Percentiles rank a stretch among this genome's conserved stretches.
phyloP scores from a whole-genome alignment of 1,140 invertebrate genomes.

The Drosophila subpulchrella region DNA sequence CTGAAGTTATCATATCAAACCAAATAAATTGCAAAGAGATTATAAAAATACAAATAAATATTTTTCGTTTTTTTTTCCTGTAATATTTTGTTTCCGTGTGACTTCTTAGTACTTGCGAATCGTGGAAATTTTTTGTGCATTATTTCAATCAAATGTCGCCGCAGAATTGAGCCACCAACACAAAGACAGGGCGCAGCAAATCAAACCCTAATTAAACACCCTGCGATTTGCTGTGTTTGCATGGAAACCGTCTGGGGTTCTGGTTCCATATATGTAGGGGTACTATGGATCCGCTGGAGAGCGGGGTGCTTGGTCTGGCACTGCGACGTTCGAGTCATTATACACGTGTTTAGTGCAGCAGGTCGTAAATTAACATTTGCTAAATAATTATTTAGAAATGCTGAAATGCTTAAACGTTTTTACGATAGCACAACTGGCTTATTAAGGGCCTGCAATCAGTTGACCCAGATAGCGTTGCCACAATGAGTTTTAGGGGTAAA shows the following conservation, averaged over 20 bases:
- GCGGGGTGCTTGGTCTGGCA: constrained; percentile 20
- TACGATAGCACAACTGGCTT: constrained; percentile 21
- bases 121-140: constrained; percentile 9
- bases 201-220: constrained; percentile 28
- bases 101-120: background rate
- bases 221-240: constrained; percentile 18
- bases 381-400: constrained; percentile 59
- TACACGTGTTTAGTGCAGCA: constrained; percentile 59
- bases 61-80: background rate
- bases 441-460: constrained; percentile 31
- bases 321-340: constrained; percentile 47
- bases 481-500: background rate
- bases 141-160: constrained; percentile 21
- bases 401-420: constrained; percentile 41
- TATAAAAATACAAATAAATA: background rate
- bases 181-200: background rate
- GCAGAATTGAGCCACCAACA: constrained; percentile 7
- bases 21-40: background rate
- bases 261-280: constrained; percentile 1
- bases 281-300: constrained; percentile 1
- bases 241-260: constrained; percentile 16
- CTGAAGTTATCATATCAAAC: too few species aligned
- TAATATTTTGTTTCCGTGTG: background rate
- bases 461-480: constrained; percentile 50
- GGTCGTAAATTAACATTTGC: constrained; percentile 54